Evolutionary conservation across 2,797 vertebrate species (phyloP), one percentile per base, ranked within the genome.

Genomic region (Telmatherina bonti): DNA sequence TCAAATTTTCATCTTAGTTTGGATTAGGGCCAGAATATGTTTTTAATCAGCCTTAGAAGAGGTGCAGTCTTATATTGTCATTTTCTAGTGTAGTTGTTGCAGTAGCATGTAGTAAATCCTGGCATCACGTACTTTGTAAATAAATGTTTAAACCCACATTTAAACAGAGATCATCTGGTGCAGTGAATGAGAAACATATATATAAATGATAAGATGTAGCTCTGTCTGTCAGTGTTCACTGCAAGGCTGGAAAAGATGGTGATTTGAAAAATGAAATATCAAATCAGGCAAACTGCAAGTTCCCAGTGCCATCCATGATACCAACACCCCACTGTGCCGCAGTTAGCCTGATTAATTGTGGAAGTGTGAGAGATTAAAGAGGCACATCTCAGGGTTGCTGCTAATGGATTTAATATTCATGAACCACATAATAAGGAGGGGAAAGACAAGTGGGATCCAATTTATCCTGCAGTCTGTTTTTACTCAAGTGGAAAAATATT

Each of bases 321-420:
- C 67, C 81, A 79, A 85, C 83, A 81, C 82, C 90, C 90, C 76
- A 75, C 90, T 87, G 89, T 53, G 89, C 86, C 68, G 55, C 86
- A 85, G 86, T 93, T 93, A 92, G 79, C 81, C 80, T 76, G 85
- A 91, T 93, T 91, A 90, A 93, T 88, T 86, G 91, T 76, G 85
- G 85, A 92, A 86, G 85, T 88, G 85, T 70, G 70, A 74, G 90
- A 90, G 90, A 93, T 93, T 93, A 92, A 93, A 93, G 68, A 84
- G 82, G 57, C 85, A 73, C 74, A 78, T 90, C 85, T 76, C 88
- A 79, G 78, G 35, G 90, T 69, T 68, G 61, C 62, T 69, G 78
- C 86, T 90, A 91, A 92, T 89, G 79, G 85, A 85, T 90, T 91
- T 82, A 87, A 88, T 90, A 91, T 93, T 93, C 83, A 92, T 91